Evolutionary conservation across 2,888 invertebrate genomes (phyloP), one percentile per base, ranked within the genome.

Genomic region (Hybos culiciformis): DNA sequence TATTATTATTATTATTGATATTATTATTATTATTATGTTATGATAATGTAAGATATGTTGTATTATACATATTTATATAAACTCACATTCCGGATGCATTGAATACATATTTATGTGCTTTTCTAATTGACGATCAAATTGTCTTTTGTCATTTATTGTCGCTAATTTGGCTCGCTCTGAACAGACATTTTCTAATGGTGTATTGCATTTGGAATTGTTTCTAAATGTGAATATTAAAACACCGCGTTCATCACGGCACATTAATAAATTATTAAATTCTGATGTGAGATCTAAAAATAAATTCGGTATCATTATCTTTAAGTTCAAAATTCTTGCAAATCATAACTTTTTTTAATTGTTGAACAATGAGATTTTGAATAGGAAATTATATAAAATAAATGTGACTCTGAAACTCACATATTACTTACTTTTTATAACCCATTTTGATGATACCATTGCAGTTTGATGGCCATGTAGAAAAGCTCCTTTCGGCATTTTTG

Each of bases 401-500:
- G n/a, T n/a, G n/a, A n/a, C n/a, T n/a, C n/a, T n/a, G n/a, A n/a
- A n/a, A n/a, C n/a, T n/a, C n/a, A n/a, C n/a, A n/a, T n/a, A n/a
- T n/a, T n/a, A n/a, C n/a, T n/a, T n/a, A n/a, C n/a, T 72, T 5
- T 62, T 53, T 12, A 72, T 66, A 8, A 75, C 52, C 57, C 67
- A 76, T 31, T 71, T 69, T 1, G 66, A 59, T 1, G 71, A 71
- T n/a, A 67, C 71, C 37, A 71, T 66, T 1, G 72, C 72, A 2
- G 70, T 66, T 45, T 73, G 67, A 53, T 77, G 77, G 0, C 68
- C 68, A 50, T 77, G 77, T 3, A 77, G 57, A 2, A 72, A 69
- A 1, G 69, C 71, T 1, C 76, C 80, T 44, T 66, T 80, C 0
- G 80, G 80, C 61, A 80, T 63, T 50, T 63, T 63, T 41, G 69